Evolutionary conservation across 2,888 invertebrate species (phyloP), one percentile per base, ranked within the genome.

Genomic region (Agrypnus murinus): DNA sequence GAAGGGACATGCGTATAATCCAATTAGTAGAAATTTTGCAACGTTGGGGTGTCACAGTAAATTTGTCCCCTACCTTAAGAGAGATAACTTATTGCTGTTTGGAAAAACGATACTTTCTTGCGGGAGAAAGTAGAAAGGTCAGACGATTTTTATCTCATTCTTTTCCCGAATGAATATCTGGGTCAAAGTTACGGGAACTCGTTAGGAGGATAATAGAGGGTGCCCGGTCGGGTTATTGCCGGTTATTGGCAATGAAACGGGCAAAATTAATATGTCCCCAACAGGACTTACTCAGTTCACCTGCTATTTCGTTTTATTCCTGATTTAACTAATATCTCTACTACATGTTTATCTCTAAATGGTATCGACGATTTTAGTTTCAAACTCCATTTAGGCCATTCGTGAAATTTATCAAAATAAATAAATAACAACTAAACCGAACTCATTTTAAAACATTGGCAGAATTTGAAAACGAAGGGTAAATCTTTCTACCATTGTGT

Each of bases 121-220:
- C 55, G 63, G 72, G 75, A 74, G 71, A 77, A 78, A 77, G 77
- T 78, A 77, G 77, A 80, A 81, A 78, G 79, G 79, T 80, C 78
- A 83, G 83, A 82, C 82, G 82, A 83, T 82, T 83, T 82, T 83
- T 82, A 83, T 83, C 82, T 83, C 79, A 78, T 82, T 82, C 80
- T 80, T 82, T 79, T 80, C 79, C 77, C 79, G 81, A 79, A 80
- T 80, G 81, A 80, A 82, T 83, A 83, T 83, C 83, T 83, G 80
- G 83, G 83, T 83, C 83, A 83, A 83, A 83, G 83, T 83, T 83
- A 82, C 80, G 81, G 79, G 81, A 83, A 83, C 81, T 83, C 78
- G 77, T 78, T 83, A 83, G 80, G 78, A 78, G 79, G 82, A 82
- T 83, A 82, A 83, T 83, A 77, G 81, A 77, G 80, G 80, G 77